Base-by-base conservation (phyloP, 2,113 vertebrate species). In the Gasterosteus aculeatus region DNA sequence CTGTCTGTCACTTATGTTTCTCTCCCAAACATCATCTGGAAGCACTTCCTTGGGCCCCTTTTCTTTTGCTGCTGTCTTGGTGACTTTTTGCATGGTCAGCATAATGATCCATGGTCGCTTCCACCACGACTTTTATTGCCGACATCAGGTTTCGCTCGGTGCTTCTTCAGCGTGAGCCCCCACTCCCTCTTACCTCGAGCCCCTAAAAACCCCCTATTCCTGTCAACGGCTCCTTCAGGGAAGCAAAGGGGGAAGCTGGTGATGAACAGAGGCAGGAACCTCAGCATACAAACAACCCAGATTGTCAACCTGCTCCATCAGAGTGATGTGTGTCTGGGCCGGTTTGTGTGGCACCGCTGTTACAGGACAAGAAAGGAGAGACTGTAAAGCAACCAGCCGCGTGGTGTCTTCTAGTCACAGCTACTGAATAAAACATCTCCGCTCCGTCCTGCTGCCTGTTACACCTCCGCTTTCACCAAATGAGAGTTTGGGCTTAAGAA, bases 391-490 rank as follows among this genome's bases (percentile, higher is more conserved):
- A 86, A 86, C 70, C 67, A 67, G 19, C 42, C 15, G 19, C 70
- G 74, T 78, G 35, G 38, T 69, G 57, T 66, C 64, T 77, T 65
- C 67, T 73, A 51, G 35, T 76, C 77, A 78, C 59, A 65, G 66
- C 64, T 64, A 31, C 75, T 83, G 67, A 87, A 87, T 78, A 83
- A 90, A 87, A 86, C 42, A 53, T 73, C 72, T 85, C 54, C 33
- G 11, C 29, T 69, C 46, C 71, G 42, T 82, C 56, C 8, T 29
- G 6, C 62, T 70, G 49, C 68, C 53, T 81, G 67, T 74, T 85
- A 69, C 82, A 80, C 75, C 74, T 81, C 77, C 80, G 81, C 80
- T 88, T 86, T 86, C 69, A 84, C 63, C 72, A 64, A 80, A 76
- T 65, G 67, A 81, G 41, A 69, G 75, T 85, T 57, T 10, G 70